Evolutionary conservation across 2,888 invertebrate species (phyloP), one percentile per base, ranked within the genome.

Genomic region (Troilus luridus): DNA sequence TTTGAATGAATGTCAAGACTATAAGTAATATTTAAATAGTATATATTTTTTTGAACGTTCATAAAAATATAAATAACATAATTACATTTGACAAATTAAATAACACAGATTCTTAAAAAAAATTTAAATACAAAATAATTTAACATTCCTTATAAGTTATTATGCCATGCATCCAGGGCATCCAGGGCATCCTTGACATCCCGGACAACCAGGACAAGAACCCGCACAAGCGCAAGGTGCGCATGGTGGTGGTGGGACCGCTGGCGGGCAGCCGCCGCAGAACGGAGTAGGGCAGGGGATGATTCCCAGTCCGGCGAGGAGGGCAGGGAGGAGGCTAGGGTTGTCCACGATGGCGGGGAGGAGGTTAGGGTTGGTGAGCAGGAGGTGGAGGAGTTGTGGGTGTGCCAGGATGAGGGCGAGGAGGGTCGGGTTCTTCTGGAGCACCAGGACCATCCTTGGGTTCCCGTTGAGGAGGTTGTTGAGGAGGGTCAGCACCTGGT

Each of bases 321-420:
- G 62, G 0, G 72, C 24, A 5, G 90, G 72, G 24, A 90, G 58
- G 54, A 90, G 90, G 77, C 90, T 72, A 0, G 90, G 90, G 90
- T 90, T 90, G 90, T 90, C 90, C 72, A 90, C 54, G 77, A 90
- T 90, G 19, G 90, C 90, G n/a, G 90, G 90, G 59, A 90, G 90
- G 72, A 90, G 90, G 58, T 90, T 72, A 6, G 90, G 90, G 67
- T 90, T 90, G 72, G 90, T 72, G 24, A 90, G 77, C 14, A 90
- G 67, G 24, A 90, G 90, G 72, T 90, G 67, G 56, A 90, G 72
- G 90, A 90, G 90, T 19, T 58, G 54, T 21, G 90, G 90, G 77
- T 90, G 67, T 1, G 90, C 67, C 24, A 90, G 58, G 72, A 90
- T 56, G 17, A 90, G 72, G 0, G 90, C 90, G 8, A 90, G 41